These are phyloP conservation scores for Drosophila kanapiae DNA, from an alignment of 1,140 invertebrate genomes.

Conservation along the genomic window DNA sequence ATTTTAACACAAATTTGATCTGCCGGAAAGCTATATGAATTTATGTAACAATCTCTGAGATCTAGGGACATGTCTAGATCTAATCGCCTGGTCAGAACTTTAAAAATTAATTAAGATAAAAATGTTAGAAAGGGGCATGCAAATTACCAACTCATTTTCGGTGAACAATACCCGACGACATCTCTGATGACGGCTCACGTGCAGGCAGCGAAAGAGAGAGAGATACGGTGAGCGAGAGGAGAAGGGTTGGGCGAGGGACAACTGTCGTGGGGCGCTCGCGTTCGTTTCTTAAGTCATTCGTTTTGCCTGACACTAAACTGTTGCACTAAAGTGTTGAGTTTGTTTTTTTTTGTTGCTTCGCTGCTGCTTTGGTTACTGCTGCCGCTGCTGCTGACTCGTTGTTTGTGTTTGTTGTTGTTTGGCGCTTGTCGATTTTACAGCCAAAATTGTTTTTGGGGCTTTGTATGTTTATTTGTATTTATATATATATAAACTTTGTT, in stretches of 20 bases:
- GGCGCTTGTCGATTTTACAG: conserved; percentile 72
- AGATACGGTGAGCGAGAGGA: background rate
- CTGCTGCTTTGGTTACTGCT: conserved; percentile 29
- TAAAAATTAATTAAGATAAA: background rate
- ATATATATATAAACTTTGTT: background rate
- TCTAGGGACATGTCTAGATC: no score
- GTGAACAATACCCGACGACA: conserved; percentile 11
- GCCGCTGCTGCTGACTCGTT: conserved; percentile 33
- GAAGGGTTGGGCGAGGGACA: conserved; percentile 32
- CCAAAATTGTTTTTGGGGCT: conserved; percentile 71
- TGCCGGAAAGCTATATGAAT: no score
- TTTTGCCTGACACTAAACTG: conserved; percentile 80
- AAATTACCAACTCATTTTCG: conserved; percentile 8
- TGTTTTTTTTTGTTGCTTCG: conserved; percentile 51
- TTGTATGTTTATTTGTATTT: conserved; percentile 35
- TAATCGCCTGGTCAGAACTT: background rate
- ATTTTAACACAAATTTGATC: no score
- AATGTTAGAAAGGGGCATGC: background rate
- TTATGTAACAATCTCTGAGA: no score
- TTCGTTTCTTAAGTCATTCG: conserved; percentile 83
- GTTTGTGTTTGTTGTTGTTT: conserved; percentile 65
- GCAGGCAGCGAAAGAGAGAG: conserved; percentile 28
- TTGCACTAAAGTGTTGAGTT: conserved; percentile 80
- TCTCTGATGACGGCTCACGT: conserved; percentile 61
- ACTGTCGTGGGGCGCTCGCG: conserved; percentile 66